Conservation (phyloP, 2,113 vertebrate species). For the Phrynocephalus versicolor region DNA sequence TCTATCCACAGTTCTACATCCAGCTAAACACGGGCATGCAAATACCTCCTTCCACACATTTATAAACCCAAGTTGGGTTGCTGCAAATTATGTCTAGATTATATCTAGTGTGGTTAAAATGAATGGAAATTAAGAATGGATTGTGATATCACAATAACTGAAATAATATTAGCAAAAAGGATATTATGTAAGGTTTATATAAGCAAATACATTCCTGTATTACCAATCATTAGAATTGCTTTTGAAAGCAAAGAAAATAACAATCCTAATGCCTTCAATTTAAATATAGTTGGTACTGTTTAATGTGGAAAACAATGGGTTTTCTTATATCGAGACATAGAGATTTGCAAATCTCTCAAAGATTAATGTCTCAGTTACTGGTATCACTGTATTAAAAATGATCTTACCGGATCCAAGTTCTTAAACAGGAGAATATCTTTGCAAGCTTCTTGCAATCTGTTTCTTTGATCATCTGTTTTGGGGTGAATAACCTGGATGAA, state of each 20-base stretch:
- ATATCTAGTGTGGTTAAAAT: background rate
- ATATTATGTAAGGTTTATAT: too few relatives aligned
- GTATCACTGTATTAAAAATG: too few relatives aligned
- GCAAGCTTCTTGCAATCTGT: slow-evolving; percentile 95
- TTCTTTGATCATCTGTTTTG: slow-evolving; percentile 98
- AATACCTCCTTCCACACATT: background rate
- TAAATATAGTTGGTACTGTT: background rate
- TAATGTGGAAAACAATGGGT: background rate
- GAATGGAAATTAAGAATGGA: background rate
- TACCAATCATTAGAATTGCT: background rate
- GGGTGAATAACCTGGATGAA: slow-evolving; percentile 89
- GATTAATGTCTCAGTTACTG: too few relatives aligned
- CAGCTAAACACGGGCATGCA: too few relatives aligned
- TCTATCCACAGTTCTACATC: slow-evolving; percentile 1
- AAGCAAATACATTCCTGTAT: background rate
- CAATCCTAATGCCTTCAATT: background rate
- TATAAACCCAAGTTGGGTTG: background rate
- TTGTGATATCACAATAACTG: background rate
- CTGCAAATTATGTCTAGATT: background rate
- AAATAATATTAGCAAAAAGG: background rate
- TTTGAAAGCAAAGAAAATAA: background rate
- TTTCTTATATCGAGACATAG: background rate
- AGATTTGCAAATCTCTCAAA: background rate
- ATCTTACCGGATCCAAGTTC: slow-evolving; percentile 93
- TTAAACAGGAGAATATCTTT: slow-evolving; percentile 97